Base-by-base conservation (phyloP, 2,113 vertebrate species). In the Cervus canadensis region DNA sequence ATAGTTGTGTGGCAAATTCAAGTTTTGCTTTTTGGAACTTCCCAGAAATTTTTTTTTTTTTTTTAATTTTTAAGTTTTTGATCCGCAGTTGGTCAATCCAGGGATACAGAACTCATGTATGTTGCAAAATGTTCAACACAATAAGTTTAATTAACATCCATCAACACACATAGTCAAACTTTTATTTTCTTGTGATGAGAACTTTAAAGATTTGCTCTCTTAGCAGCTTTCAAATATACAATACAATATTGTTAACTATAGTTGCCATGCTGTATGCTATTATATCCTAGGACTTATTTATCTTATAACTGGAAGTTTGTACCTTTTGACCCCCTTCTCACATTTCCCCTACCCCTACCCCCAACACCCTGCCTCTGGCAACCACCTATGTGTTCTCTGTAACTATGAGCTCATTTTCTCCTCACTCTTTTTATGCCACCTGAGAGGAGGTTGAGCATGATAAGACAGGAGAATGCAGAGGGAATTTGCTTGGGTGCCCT, bases 1-100 rank as follows among this genome's bases (percentile, higher is more conserved):
- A 83, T 40, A 36, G 81, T 16, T 40, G 33, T 83, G 52, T 56
- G 52, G n/a, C 21, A 56, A 40, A 36, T 56, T 83, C 81, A 40
- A 56, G 81, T 56, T 36, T 83, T 56, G n/a, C 13, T 83, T 83
- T 83, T 56, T 56, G 52, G 52, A 56, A 56, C 4, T 40, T 83
- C 14, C n/a, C 7, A 36, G 7, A 54, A 54, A 40, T 40, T 40
- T 7, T 54, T 82, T 13, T 54, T 64, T 4, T n/a, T 81, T 52
- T 52, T 71, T 71, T 23, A 40, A 74, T n/a, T 13, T 12, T n/a
- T 23, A 45, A 43, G 50, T 5, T 83, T 83, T 83, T 40, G 33
- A 36, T 36, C 17, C 0, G 0, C 50, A 15, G 1, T 36, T 36
- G 50, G 81, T 56, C 52, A 40, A 26, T 23, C 52, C 21, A 36